Conservation (phyloP, 2,113 vertebrate genomes). For the Microcebus lehilahytsara region DNA sequence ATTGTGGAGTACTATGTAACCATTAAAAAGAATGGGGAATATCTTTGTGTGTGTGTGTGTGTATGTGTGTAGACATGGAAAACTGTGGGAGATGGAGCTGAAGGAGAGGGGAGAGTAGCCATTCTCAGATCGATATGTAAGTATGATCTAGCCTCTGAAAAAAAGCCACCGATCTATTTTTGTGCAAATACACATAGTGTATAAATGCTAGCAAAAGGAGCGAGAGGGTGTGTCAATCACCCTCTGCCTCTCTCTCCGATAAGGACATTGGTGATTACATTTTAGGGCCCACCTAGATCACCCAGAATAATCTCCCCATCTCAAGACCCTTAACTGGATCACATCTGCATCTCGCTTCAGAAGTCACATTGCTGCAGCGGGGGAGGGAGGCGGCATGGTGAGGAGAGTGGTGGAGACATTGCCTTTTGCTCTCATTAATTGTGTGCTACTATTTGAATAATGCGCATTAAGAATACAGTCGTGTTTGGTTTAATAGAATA, state of each 20-base stretch:
- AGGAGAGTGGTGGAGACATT: fast-evolving
- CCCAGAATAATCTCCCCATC: background rate
- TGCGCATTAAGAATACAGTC: fast-evolving
- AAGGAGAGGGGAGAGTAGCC: background rate
- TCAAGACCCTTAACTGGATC: background rate
- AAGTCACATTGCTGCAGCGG: background rate
- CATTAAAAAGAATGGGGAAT: background rate
- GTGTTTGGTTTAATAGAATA: background rate
- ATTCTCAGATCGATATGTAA: background rate
- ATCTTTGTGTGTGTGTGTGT: background rate
- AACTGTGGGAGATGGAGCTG: background rate
- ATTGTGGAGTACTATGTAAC: background rate
- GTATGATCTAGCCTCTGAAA: background rate
- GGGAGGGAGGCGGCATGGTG: background rate
- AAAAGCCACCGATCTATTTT: background rate
- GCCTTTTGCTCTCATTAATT: background rate
- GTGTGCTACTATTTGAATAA: background rate
- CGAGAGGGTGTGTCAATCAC: fast-evolving
- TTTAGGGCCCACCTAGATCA: background rate
- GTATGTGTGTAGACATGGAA: background rate
- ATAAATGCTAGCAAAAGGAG: background rate
- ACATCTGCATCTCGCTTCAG: background rate
- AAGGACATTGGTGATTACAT: background rate
- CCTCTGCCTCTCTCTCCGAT: background rate
- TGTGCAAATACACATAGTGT: too few species aligned